Percentiles rank a stretch among this genome's conserved stretches.
phyloP scores from a whole-genome alignment of 2,888 invertebrate species.

The Gnatocerus cornutus region DNA sequence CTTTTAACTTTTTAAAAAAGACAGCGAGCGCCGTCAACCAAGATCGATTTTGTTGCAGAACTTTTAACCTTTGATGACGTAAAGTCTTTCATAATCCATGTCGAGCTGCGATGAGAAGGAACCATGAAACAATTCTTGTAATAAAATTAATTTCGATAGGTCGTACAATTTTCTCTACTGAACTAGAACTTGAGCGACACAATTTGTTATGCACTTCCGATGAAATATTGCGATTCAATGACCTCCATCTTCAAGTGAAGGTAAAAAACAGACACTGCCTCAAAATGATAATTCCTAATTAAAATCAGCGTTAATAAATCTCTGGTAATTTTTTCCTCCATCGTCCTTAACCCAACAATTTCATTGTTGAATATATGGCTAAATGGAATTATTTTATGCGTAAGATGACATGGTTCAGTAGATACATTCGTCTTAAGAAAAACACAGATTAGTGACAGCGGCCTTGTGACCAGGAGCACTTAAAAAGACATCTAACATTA shows the following conservation, averaged over 20 bases:
- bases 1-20: not conserved
- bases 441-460: constrained; percentile 10
- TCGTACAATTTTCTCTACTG: too few species aligned
- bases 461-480: constrained; percentile 8
- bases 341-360: constrained; percentile 33
- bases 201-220: too few species aligned
- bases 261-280: not conserved
- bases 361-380: constrained; percentile 25
- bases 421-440: constrained; percentile 19
- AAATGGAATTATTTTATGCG: constrained; percentile 22
- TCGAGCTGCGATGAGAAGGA: not conserved
- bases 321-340: not conserved
- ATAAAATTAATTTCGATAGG: too few species aligned
- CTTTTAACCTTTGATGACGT: constrained; percentile 29
- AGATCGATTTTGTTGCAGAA: constrained; percentile 28
- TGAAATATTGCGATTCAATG: too few species aligned
- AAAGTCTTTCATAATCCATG: constrained; percentile 11
- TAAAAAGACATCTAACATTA: constrained; percentile 1
- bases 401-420: constrained; percentile 32
- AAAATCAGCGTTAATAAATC: too few species aligned
- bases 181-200: too few species aligned
- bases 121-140: too few species aligned
- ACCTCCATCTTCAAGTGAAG: not conserved
- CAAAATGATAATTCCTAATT: too few species aligned
- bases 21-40: not conserved